Base-by-base conservation (phyloP, 2,113 vertebrate genomes). In the Ammodytes dubius region DNA sequence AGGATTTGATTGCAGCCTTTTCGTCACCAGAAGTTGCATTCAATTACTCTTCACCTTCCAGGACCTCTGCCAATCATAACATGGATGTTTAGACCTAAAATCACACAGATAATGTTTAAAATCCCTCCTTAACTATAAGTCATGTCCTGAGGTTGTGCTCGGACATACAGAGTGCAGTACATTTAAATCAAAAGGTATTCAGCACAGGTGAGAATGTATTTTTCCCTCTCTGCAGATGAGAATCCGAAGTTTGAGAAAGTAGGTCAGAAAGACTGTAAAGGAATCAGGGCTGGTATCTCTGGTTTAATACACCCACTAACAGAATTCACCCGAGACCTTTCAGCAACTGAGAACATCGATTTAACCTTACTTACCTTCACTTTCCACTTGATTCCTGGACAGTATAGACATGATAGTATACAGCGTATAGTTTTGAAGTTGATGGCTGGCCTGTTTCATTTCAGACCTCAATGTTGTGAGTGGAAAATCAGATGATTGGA, bases 181-280 rank as follows among this genome's bases (percentile, higher is more conserved):
- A 74, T 68, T 87, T 79, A 87, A 70, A 83, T 40, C 77, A 67
- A 69, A 54, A 70, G 78, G 7, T 4, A 39, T 81, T 77, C 69
- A 76, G 73, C 61, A 43, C 27, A 88, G 72, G 83, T 80, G 77
- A 85, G 72, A 78, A 60, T 69, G 43, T 50, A 46, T 68, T 70
- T 67, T 82, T 79, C 68, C 68, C 45, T 70, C 65, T 53, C 61
- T 46, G 79, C 42, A 50, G 87, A 71, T 71, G 70, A 56, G 58
- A 84, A 77, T 79, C 79, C 40, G 58, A 52, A 69, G 70, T 35
- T 69, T 8, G 35, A 60, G 71, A 81, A 90, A 89, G 57, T 87
- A 85, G 87, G 89, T 88, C 83, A 83, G 73, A 78, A 76, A 45
- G 76, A 69, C 77, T 81, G 60, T 66, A 39, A 69, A 83, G 73